Conservation (phyloP, 2,113 vertebrate genomes). For the Gymnobelideus leadbeateri region DNA sequence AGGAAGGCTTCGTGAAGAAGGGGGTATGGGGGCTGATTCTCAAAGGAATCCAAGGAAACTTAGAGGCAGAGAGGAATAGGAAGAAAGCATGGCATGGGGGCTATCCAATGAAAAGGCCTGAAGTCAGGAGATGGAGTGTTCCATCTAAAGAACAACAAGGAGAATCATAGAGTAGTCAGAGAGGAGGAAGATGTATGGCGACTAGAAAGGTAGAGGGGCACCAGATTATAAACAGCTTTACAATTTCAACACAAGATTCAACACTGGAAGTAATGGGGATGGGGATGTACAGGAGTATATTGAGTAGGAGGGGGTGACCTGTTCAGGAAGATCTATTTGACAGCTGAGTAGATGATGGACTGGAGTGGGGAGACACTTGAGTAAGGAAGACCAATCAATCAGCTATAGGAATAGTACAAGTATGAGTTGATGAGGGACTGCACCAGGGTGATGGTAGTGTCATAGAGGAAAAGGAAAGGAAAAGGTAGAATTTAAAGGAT, state of each 20-base stretch:
- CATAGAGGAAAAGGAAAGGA: not conserved
- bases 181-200: not conserved
- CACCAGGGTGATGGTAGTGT: not conserved
- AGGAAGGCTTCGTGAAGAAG: not conserved
- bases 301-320: not conserved
- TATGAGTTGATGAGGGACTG: not conserved
- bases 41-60: not conserved
- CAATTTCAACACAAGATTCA: not conserved
- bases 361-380: not conserved
- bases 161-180: not conserved
- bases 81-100: not conserved
- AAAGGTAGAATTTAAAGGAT: not conserved
- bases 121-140: not conserved
- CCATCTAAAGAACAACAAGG: not conserved
- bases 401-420: not conserved
- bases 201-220: too few species aligned
- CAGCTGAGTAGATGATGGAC: not conserved
- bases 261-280: not conserved
- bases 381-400: not conserved
- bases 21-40: not conserved
- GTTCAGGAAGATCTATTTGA: not conserved
- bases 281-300: not conserved
- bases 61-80: not conserved
- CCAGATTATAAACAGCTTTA: not conserved
- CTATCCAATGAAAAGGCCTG: not conserved